Percentiles rank a stretch among this genome's conserved stretches.
phyloP scores from a whole-genome alignment of 2,888 invertebrate genomes.

The Oscheius sp. region DNA sequence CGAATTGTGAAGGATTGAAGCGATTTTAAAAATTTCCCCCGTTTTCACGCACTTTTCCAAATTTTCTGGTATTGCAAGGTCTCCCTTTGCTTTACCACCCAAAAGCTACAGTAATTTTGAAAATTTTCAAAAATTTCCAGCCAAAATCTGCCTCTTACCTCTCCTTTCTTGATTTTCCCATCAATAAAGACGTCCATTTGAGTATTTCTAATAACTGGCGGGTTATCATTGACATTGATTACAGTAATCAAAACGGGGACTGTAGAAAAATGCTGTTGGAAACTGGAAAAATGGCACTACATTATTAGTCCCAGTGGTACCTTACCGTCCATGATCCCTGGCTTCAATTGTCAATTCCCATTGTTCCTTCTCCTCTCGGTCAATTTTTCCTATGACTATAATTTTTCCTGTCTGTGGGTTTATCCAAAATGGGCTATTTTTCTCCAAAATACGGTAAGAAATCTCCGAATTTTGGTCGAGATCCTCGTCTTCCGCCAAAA shows the following conservation, averaged over 20 bases:
- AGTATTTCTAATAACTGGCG: constrained; percentile 78
- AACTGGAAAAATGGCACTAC: constrained; percentile 74
- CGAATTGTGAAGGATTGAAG: too few relatives aligned
- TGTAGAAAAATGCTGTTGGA: constrained; percentile 85
- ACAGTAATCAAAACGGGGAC: constrained; percentile 91
- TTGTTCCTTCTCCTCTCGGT: constrained; percentile 88
- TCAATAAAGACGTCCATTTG: constrained; percentile 54
- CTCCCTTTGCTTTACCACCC: too few relatives aligned
- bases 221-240: constrained; percentile 92
- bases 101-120: not conserved
- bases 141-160: not conserved
- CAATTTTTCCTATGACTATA: constrained; percentile 86
- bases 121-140: too few relatives aligned
- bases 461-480: constrained; percentile 85
- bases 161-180: constrained; percentile 16
- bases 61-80: too few relatives aligned
- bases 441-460: constrained; percentile 54
- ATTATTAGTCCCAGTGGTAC: not conserved
- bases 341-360: constrained; percentile 90
- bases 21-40: too few relatives aligned
- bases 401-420: constrained; percentile 88
- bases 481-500: constrained; percentile 87
- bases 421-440: constrained; percentile 82
- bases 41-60: too few relatives aligned
- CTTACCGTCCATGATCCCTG: constrained; percentile 83